Percentiles rank a stretch among this genome's conserved stretches.
These are phyloP conservation scores for Nomada fabriciana DNA, from an alignment of 2,888 invertebrate species.

Conservation along the genomic window DNA sequence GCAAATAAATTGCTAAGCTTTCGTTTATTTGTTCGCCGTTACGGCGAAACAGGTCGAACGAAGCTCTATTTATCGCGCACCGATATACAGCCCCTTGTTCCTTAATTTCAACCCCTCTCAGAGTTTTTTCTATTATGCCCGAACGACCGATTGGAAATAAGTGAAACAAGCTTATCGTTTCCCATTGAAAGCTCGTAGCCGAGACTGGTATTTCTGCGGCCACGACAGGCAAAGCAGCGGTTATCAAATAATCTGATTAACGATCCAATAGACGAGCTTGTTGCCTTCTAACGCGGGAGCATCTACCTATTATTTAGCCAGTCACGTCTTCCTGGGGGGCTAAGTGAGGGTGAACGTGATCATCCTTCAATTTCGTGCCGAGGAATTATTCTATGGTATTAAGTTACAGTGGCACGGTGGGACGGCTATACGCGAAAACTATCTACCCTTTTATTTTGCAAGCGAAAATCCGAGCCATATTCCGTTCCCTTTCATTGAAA, in stretches of 20 bases:
- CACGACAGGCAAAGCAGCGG: background rate
- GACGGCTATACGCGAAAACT: slow-evolving; percentile 1
- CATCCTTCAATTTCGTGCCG: slow-evolving; percentile 60
- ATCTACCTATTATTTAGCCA: slow-evolving; percentile 61
- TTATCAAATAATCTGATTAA: slow-evolving; percentile 62
- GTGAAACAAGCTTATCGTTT: too few relatives aligned
- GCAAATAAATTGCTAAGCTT: slow-evolving; percentile 15
- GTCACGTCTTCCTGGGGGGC: slow-evolving; percentile 61
- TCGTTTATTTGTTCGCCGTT: slow-evolving; percentile 12
- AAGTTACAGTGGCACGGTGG: slow-evolving; percentile 3
- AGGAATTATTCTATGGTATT: slow-evolving; percentile 47
- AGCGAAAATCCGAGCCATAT: background rate
- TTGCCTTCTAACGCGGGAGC: slow-evolving; percentile 41
- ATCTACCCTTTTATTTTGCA: background rate
- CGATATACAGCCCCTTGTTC: background rate
- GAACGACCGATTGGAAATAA: too few relatives aligned
- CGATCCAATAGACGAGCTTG: slow-evolving; percentile 53
- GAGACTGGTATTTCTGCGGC: too few relatives aligned
- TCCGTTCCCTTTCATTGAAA: background rate
- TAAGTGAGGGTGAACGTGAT: slow-evolving; percentile 63
- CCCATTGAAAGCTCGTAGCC: too few relatives aligned
- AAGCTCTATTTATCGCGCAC: background rate
- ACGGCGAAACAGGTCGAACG: background rate
- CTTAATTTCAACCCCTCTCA: too few relatives aligned
- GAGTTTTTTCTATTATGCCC: too few relatives aligned